These are phyloP conservation scores for Gonioctena quinquepunctata DNA, from an alignment of 1,140 invertebrate genomes.

Conservation along the genomic window DNA sequence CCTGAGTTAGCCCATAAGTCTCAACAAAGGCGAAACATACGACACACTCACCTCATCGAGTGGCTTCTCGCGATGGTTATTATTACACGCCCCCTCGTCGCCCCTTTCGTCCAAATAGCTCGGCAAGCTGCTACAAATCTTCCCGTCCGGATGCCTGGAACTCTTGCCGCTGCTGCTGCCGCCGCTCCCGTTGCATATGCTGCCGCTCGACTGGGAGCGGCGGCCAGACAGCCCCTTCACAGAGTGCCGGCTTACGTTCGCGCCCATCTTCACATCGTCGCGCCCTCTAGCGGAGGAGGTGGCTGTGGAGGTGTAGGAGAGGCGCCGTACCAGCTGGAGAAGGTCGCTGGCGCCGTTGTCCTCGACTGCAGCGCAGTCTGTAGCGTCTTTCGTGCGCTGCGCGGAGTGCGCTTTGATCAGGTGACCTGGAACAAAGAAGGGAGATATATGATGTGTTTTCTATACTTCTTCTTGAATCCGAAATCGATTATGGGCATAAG, in stretches of 20 bases:
- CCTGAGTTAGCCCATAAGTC: too few relatives aligned
- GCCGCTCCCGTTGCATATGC: slow-evolving; percentile 57
- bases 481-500: too few relatives aligned
- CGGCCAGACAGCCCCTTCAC: slow-evolving; percentile 69
- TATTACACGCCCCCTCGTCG: slow-evolving; percentile 61
- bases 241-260: slow-evolving; percentile 73
- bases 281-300: slow-evolving; percentile 24
- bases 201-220: slow-evolving; percentile 70
- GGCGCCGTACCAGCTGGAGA: slow-evolving; percentile 35
- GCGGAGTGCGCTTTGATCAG: slow-evolving; percentile 19
- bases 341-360: slow-evolving; percentile 30
- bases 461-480: too few relatives aligned
- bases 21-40: too few relatives aligned
- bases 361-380: not conserved
- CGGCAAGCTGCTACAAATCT: slow-evolving; percentile 68
- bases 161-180: slow-evolving; percentile 60
- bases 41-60: slow-evolving; percentile 62
- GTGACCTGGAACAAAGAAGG: slow-evolving; percentile 30
- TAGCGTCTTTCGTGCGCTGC: not conserved
- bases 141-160: slow-evolving; percentile 31
- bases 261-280: slow-evolving; percentile 63
- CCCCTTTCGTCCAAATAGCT: slow-evolving; percentile 72
- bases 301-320: slow-evolving; percentile 23
- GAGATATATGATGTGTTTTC: too few relatives aligned
- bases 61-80: slow-evolving; percentile 64